phyloP scores from a whole-genome alignment of 64 coral and sea anemone genomes.

The Cladopsammia gracilis region DNA sequence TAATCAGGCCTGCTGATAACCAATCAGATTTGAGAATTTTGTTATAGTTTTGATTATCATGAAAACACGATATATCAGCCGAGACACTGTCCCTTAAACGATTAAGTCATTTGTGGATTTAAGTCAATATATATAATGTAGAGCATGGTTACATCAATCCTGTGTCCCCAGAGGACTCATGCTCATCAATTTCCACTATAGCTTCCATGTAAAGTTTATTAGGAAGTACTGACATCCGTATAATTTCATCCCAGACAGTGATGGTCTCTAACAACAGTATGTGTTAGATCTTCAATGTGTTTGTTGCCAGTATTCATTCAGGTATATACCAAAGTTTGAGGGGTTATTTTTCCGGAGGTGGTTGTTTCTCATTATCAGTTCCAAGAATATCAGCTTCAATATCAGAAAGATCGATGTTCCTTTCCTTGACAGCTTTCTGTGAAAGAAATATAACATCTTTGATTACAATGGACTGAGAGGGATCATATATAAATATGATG shows the following conservation, averaged over 20 bases:
- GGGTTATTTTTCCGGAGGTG: conserved; percentile 48
- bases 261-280: neutral
- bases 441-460: neutral
- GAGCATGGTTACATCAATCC: too few species aligned
- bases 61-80: too few species aligned
- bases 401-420: conserved; percentile 92
- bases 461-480: neutral
- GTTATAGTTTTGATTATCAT: too few species aligned
- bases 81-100: too few species aligned
- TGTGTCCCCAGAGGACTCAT: too few species aligned
- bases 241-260: neutral
- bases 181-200: too few species aligned
- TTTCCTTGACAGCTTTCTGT: conserved; percentile 98
- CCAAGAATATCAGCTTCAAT: conserved; percentile 87
- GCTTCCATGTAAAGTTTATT: too few species aligned
- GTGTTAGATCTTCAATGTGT: neutral
- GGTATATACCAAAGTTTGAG: neutral
- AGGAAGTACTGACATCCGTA: neutral
- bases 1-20: too few species aligned
- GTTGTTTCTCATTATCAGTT: conserved; percentile 91
- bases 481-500: too few species aligned
- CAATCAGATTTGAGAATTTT: too few species aligned
- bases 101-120: too few species aligned
- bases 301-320: neutral
- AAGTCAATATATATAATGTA: too few species aligned